A percentile compares a stretch with the other conserved stretches of the same genome.
These are phyloP conservation scores for Toxotes jaculatrix DNA, from an alignment of 2,113 vertebrate genomes.

Conservation along the genomic window DNA sequence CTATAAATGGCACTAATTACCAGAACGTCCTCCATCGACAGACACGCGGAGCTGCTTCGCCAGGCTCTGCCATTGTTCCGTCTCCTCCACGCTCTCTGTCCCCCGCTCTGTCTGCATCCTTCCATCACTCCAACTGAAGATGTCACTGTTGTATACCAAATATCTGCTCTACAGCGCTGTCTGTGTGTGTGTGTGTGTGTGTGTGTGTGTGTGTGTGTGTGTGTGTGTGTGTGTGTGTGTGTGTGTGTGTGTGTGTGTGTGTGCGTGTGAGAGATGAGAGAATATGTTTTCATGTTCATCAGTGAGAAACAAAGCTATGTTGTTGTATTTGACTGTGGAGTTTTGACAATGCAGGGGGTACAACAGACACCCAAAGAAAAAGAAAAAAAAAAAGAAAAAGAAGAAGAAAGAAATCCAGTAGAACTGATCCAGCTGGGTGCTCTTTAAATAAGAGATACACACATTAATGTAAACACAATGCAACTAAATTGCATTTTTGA, in stretches of 20 bases:
- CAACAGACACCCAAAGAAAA: slow-evolving; percentile 1
- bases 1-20: slow-evolving; percentile 80
- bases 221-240: not conserved
- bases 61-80: slow-evolving; percentile 44
- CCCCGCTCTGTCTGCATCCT: slow-evolving; percentile 13
- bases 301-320: slow-evolving; percentile 60
- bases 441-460: slow-evolving; percentile 35
- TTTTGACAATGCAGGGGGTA: slow-evolving; percentile 50
- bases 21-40: slow-evolving; percentile 22
- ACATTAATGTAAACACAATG: slow-evolving; percentile 11
- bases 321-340: slow-evolving; percentile 51
- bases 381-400: not conserved
- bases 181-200: slow-evolving; percentile 1
- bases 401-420: slow-evolving; percentile 20
- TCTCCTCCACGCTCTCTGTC: not conserved
- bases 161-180: slow-evolving; percentile 18
- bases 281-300: slow-evolving; percentile 61
- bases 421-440: slow-evolving; percentile 40
- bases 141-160: slow-evolving; percentile 85
- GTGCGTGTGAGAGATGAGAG: not conserved
- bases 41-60: slow-evolving; percentile 31
- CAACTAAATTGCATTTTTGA: not conserved
- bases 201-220: not conserved
- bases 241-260: not conserved
- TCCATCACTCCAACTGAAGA: slow-evolving; percentile 75